Base-by-base conservation (phyloP, 2,888 invertebrate species). In the Hylaea fasciaria region DNA sequence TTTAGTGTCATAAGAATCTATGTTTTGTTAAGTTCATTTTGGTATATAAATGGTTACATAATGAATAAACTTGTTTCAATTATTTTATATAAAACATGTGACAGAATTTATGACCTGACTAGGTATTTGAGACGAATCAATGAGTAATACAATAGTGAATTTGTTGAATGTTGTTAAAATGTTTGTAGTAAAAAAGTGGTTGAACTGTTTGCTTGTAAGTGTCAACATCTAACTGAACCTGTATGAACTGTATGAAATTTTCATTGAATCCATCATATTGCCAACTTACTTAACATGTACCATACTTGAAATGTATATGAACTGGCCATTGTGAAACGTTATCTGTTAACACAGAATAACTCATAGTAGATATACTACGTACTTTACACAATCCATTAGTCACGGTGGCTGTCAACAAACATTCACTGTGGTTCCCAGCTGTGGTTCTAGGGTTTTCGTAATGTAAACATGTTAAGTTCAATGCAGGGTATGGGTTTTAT, bases 301-400 rank as follows among this genome's bases (percentile, higher is more conserved):
- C 41, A 37, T 29, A 44, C 16, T 44, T 44, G 32, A 35, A 44
- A 37, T 40, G 48, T 44, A 16, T 28, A 9, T 47, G 47, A 56
- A 52, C 51, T 52, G 51, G 56, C 52, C 48, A 63, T 55, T 52
- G 54, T 52, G 8, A 37, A 49, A 47, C 45, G 58, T 52, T 66
- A 68, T 68, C 68, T 57, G 55, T 67, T 70, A 22, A 2, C 22
- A 22, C 22, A 22, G 60, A 47, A 57, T 60, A 68, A 64, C 50
- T 17, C 37, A 11, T 35, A 9, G 11, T 11, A 35, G n/a, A 39
- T 3, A 39, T n/a, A n/a, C n/a, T n/a, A n/a, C n/a, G 39, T 39
- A 5, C 0, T 4, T n/a, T n/a, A 12, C 39, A n/a, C 39, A 12
- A 11, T n/a, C 1, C 39, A 22, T 22, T 39, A 12, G 29, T 13